phyloP scores from a whole-genome alignment of 2,797 vertebrate species.

The Oryzias dopingdopingensis region DNA sequence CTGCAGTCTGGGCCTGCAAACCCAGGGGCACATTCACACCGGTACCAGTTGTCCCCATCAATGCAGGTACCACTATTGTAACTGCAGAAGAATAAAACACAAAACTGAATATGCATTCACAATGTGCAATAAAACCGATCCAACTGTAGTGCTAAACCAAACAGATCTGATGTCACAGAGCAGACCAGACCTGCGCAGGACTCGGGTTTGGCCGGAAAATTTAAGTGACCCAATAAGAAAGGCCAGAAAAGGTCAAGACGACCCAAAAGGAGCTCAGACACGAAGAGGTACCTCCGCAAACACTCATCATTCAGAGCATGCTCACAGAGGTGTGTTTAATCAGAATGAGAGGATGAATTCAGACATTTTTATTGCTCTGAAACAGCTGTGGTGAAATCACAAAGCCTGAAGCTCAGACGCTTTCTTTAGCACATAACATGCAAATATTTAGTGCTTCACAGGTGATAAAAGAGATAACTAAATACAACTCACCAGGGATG shows the following conservation, averaged over 20 bases:
- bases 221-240: not conserved
- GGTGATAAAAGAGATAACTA: not conserved
- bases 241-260: not conserved
- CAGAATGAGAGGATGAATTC: not conserved
- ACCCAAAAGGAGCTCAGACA: not conserved
- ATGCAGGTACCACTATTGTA: conserved; percentile 91
- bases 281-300: not conserved
- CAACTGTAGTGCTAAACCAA: not conserved
- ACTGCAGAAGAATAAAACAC: conserved; percentile 58
- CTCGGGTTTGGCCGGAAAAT: not conserved
- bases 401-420: too few relatives aligned
- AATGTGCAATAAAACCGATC: not conserved
- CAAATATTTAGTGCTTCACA: not conserved
- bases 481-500: conserved; percentile 87
- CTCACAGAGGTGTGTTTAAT: not conserved
- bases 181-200: too few relatives aligned
- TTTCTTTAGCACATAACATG: not conserved
- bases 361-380: too few relatives aligned
- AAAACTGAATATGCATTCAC: not conserved
- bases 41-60: conserved; percentile 94
- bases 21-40: conserved; percentile 89
- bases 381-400: too few relatives aligned
- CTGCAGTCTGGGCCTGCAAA: conserved; percentile 91
- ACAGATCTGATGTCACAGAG: too few relatives aligned
- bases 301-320: not conserved